Conservation (phyloP, 2,113 vertebrate species). For the Arvicanthis niloticus region DNA sequence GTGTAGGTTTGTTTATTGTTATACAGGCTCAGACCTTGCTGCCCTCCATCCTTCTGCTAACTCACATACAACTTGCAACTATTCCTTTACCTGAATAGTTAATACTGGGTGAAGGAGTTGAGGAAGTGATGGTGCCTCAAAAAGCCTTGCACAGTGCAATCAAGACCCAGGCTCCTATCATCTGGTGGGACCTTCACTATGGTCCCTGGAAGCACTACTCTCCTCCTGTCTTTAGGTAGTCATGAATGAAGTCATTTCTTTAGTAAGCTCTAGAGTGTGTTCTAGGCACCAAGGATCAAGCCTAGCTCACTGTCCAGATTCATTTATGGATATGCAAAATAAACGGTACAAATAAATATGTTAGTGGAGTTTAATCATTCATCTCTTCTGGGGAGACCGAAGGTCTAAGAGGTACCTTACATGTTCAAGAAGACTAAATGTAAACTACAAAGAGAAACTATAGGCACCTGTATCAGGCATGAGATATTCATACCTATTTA, state of each 20-base stretch:
- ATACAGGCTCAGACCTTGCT: neutral
- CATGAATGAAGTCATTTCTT: neutral
- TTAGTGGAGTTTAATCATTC: neutral
- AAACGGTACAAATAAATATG: neutral
- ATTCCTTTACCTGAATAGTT: neutral
- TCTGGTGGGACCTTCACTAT: neutral
- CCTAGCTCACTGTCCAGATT: neutral
- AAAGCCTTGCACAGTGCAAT: neutral
- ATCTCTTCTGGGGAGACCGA: neutral
- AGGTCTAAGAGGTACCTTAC: neutral
- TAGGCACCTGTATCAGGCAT: neutral
- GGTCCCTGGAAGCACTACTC: neutral
- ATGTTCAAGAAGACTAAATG: slow-evolving; percentile 12
- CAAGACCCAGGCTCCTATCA: neutral
- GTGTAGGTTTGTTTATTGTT: neutral
- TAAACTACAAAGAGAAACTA: neutral
- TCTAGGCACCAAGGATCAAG: neutral
- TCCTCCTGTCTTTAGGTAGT: neutral
- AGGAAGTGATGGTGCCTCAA: neutral
- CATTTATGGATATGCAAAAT: neutral
- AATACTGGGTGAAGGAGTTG: neutral
- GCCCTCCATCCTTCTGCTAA: neutral
- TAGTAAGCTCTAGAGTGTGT: neutral
- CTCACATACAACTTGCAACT: neutral
- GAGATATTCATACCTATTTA: neutral